These are phyloP conservation scores for Saxicola maurus DNA, from an alignment of 2,797 vertebrate genomes.

Conservation along the genomic window DNA sequence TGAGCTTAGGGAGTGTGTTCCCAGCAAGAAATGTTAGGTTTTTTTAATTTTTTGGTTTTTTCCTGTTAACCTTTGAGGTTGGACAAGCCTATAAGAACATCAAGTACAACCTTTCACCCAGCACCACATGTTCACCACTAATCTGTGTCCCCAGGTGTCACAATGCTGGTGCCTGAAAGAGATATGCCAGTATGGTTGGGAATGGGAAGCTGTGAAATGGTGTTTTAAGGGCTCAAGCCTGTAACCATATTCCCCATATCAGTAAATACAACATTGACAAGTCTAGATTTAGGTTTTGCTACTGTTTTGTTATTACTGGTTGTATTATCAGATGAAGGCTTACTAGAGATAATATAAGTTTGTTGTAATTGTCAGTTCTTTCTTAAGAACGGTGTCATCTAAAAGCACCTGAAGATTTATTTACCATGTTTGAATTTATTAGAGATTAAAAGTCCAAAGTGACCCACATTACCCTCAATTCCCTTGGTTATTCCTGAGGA, in stretches of 20 bases:
- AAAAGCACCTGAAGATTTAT: background rate
- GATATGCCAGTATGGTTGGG: background rate
- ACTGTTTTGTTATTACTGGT: background rate
- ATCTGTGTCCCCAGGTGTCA: background rate
- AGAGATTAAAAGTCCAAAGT: background rate
- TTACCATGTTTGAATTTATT: background rate
- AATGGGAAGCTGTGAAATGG: background rate
- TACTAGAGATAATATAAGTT: background rate
- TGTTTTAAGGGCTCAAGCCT: background rate
- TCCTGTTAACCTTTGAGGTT: background rate
- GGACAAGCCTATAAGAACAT: background rate
- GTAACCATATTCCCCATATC: background rate
- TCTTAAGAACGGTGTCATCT: background rate
- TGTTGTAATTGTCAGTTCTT: background rate
- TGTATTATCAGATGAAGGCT: background rate
- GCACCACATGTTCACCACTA: background rate
- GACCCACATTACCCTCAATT: background rate
- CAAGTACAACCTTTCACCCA: background rate
- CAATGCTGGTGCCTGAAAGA: background rate
- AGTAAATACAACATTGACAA: background rate
- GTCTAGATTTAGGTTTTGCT: background rate
- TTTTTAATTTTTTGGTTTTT: background rate
- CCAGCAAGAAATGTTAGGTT: conserved; percentile 1
- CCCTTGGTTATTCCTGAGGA: background rate
- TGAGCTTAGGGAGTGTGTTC: background rate